phyloP scores from a whole-genome alignment of 2,797 vertebrate species.

The Pantherophis alleghaniensis region DNA sequence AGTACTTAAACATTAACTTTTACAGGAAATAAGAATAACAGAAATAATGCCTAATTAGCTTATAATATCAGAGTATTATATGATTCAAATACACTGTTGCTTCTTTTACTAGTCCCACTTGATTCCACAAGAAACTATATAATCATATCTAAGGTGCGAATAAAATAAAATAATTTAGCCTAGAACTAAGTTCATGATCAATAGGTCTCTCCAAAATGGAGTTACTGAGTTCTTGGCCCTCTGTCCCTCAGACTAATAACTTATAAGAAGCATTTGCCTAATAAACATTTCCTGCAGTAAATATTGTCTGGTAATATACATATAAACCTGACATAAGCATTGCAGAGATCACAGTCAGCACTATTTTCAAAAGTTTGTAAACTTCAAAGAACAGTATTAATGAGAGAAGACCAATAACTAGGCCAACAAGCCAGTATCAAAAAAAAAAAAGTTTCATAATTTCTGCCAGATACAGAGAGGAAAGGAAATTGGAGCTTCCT shows the following conservation, averaged over 20 bases:
- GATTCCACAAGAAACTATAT: constrained; percentile 8
- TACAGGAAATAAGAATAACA: background rate
- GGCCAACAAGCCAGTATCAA: background rate
- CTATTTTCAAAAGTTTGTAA: background rate
- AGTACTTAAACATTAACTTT: background rate
- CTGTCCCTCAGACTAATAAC: background rate
- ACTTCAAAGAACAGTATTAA: background rate
- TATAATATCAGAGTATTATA: background rate
- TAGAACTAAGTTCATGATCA: background rate
- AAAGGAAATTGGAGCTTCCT: background rate
- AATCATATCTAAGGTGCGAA: background rate
- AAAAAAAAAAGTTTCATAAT: background rate
- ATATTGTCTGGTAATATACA: background rate
- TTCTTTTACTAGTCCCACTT: background rate
- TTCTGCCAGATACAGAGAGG: background rate
- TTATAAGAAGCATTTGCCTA: constrained; percentile 8
- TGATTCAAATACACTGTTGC: constrained; percentile 23
- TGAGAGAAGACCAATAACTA: background rate
- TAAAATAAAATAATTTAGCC: background rate
- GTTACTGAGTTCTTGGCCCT: background rate
- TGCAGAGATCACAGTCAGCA: background rate
- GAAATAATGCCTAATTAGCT: background rate
- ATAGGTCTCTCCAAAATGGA: background rate
- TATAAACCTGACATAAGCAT: background rate
- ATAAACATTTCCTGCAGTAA: background rate